phyloP scores from a whole-genome alignment of 2,797 vertebrate genomes.

The Acanthis flammea region DNA sequence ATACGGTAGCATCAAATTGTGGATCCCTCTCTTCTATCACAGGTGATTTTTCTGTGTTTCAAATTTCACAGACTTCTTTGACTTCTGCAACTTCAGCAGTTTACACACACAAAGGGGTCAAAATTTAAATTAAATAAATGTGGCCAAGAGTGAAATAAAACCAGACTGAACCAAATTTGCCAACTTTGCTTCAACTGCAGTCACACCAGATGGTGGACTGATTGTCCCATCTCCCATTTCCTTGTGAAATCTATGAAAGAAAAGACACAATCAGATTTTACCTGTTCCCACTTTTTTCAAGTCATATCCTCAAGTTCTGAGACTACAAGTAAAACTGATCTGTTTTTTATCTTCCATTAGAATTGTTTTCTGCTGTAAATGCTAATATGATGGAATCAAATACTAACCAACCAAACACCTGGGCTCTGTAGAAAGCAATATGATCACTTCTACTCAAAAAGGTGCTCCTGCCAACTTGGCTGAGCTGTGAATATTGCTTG shows the following conservation, averaged over 20 bases:
- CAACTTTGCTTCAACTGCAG: slow-evolving; percentile 43
- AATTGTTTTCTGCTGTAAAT: background rate
- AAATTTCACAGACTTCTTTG: background rate
- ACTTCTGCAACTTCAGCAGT: background rate
- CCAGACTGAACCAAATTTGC: slow-evolving; percentile 53
- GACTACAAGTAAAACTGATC: background rate
- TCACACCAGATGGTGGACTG: slow-evolving; percentile 24
- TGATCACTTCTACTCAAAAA: background rate
- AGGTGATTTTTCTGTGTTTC: background rate
- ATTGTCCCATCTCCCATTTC: background rate
- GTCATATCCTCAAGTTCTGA: background rate
- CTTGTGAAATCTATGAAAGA: slow-evolving; percentile 38
- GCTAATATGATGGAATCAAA: background rate
- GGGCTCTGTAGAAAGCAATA: background rate
- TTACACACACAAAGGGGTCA: background rate
- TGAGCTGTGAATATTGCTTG: background rate
- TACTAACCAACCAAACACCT: background rate
- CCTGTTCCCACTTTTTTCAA: background rate
- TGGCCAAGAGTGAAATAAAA: slow-evolving; percentile 54
- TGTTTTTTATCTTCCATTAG: background rate
- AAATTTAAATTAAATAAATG: background rate
- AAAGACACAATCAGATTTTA: background rate
- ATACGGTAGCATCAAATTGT: background rate
- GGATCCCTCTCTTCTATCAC: background rate
- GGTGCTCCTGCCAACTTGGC: background rate